phyloP scores from a whole-genome alignment of 2,113 vertebrate genomes.

The Austrofundulus limnaeus region DNA sequence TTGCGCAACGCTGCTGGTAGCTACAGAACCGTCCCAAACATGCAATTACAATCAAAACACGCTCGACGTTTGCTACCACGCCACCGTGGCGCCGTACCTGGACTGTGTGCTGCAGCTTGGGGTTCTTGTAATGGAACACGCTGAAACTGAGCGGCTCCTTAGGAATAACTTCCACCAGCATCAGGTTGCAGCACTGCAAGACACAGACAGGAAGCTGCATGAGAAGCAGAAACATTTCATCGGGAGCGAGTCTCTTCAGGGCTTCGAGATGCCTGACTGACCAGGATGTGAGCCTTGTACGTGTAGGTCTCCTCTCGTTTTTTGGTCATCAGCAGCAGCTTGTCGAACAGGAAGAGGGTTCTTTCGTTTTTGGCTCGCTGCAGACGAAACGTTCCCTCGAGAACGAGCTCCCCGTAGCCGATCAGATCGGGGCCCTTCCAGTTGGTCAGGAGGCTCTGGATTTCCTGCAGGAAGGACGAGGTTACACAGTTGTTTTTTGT shows the following conservation, averaged over 20 bases:
- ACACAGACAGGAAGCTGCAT: constrained; percentile 7
- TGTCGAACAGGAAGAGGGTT: constrained; percentile 95
- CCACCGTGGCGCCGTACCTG: constrained; percentile 82
- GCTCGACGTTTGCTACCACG: not conserved
- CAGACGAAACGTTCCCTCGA: constrained; percentile 95
- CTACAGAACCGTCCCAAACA: constrained; percentile 28
- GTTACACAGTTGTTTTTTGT: not conserved
- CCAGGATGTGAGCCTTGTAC: constrained; percentile 97
- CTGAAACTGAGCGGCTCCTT: constrained; percentile 97
- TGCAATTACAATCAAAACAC: constrained; percentile 25
- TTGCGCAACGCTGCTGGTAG: constrained; percentile 33
- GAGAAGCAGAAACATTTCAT: not conserved
- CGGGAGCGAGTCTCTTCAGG: not conserved
- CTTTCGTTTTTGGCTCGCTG: constrained; percentile 96
- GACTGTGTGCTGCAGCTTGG: constrained; percentile 97
- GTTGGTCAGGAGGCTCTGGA: constrained; percentile 95
- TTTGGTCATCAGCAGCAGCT: constrained; percentile 94
- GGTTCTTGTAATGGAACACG: constrained; percentile 98
- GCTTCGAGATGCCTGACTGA: constrained; percentile 61
- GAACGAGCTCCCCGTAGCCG: constrained; percentile 93
- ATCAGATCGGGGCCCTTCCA: constrained; percentile 98
- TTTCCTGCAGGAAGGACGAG: constrained; percentile 81
- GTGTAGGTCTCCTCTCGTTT: constrained; percentile 93
- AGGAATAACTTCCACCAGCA: constrained; percentile 97
- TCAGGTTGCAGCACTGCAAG: constrained; percentile 94